Percentiles rank a stretch among this genome's conserved stretches.
Evolutionary conservation across 2,797 vertebrate genomes (phyloP).

Genomic region (Chromobotia macracanthus): DNA sequence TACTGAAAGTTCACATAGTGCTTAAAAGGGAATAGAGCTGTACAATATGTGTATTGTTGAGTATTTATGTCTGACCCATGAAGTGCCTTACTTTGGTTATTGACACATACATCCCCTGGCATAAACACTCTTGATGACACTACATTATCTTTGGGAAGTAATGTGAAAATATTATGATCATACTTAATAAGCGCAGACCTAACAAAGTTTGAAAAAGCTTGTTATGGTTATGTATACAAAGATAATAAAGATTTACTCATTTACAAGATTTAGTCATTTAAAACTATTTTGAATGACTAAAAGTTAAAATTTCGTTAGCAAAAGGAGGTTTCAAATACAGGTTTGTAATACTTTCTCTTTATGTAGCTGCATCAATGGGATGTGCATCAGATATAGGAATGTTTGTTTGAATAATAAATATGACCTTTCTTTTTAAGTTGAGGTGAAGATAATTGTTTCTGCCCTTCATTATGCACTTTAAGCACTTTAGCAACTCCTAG

Average conservation of each 20-base stretch:
- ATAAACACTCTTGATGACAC: not conserved
- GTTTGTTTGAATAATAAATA: not conserved
- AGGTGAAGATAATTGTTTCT: slow-evolving; percentile 2
- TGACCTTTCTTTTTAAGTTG: not conserved
- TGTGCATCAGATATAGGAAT: not conserved
- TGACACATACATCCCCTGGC: slow-evolving; percentile 2
- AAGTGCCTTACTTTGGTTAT: slow-evolving; percentile 19
- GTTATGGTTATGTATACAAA: no score
- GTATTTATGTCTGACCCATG: slow-evolving; percentile 26
- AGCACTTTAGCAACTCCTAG: slow-evolving; percentile 11
- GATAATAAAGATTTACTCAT: no score
- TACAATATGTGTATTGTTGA: slow-evolving; percentile 27
- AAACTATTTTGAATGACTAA: not conserved
- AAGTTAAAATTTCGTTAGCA: not conserved
- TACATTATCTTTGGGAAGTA: not conserved
- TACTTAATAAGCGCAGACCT: not conserved
- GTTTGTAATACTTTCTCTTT: not conserved
- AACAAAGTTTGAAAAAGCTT: not conserved
- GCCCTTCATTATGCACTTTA: slow-evolving; percentile 2
- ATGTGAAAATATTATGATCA: not conserved
- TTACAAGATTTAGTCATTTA: no score
- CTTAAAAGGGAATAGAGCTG: slow-evolving; percentile 29
- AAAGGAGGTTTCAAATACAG: not conserved
- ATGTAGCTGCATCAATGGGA: not conserved
- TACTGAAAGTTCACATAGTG: slow-evolving; percentile 35